phyloP scores from a whole-genome alignment of 2,797 vertebrate species.

The Echiichthys vipera region DNA sequence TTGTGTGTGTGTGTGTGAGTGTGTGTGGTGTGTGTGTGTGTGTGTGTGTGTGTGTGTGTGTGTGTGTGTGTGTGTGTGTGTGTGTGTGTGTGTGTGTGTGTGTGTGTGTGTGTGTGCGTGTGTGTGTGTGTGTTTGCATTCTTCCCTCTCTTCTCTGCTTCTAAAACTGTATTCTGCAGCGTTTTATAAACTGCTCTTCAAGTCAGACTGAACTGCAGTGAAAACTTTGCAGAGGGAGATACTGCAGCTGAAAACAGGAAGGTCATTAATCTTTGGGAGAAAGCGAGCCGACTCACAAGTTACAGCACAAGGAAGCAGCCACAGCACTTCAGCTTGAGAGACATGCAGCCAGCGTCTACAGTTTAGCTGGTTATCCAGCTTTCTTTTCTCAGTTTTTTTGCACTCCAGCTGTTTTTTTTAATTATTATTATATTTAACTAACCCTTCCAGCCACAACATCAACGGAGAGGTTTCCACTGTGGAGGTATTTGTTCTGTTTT shows the following conservation, averaged over 20 bases:
- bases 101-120: not conserved
- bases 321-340: conserved; percentile 33
- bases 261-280: conserved; percentile 73
- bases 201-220: conserved; percentile 41
- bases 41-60: not conserved
- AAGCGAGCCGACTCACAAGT: conserved; percentile 57
- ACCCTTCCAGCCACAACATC: conserved; percentile 9
- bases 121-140: not conserved
- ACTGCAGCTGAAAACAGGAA: conserved; percentile 72
- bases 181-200: conserved; percentile 32
- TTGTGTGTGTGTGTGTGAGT: not conserved
- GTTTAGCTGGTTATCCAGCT: conserved; percentile 43
- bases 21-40: not conserved
- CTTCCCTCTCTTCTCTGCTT: conserved; percentile 9
- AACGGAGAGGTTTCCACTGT: no score
- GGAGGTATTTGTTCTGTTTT: no score
- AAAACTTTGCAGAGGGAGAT: conserved; percentile 58
- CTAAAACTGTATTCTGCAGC: conserved; percentile 41
- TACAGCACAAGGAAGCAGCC: conserved; percentile 56
- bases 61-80: not conserved
- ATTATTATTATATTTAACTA: no score
- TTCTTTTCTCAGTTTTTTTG: conserved; percentile 10
- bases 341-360: conserved; percentile 23
- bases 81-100: not conserved
- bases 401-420: conserved; percentile 10